A percentile compares a stretch with the other conserved stretches of the same genome.
Conservation (phyloP, 1,140 invertebrate genomes). For the Zaprionus davidi region DNA sequence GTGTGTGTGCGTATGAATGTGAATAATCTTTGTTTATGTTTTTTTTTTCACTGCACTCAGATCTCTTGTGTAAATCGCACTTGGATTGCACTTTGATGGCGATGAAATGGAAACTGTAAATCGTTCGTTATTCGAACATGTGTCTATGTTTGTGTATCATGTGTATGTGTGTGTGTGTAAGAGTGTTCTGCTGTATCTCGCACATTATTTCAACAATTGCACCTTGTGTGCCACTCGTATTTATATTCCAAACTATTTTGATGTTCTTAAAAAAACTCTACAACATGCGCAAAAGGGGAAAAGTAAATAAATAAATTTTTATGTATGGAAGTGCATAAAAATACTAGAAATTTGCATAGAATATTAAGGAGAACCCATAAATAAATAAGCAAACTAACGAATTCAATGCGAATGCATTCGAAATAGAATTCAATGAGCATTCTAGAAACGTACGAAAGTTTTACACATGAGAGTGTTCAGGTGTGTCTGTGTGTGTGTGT, state of each 20-base stretch:
- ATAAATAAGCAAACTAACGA: slow-evolving; percentile 44
- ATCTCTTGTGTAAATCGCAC: slow-evolving; percentile 7
- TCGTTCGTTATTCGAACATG: neutral
- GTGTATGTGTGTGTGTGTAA: neutral
- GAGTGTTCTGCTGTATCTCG: neutral
- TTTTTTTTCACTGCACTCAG: slow-evolving; percentile 1
- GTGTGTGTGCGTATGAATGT: neutral
- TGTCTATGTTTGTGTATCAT: neutral
- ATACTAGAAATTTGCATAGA: slow-evolving; percentile 47
- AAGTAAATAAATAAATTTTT: slow-evolving; percentile 49
- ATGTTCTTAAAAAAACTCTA: slow-evolving; percentile 16
- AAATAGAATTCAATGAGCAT: slow-evolving; percentile 68
- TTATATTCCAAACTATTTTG: neutral
- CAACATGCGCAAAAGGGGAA: slow-evolving; percentile 7
- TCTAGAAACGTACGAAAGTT: slow-evolving; percentile 52
- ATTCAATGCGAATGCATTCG: slow-evolving; percentile 59
- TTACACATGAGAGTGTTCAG: slow-evolving; percentile 21
- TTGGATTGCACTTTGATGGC: neutral
- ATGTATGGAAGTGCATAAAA: slow-evolving; percentile 25
- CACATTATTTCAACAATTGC: neutral
- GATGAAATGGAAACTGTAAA: slow-evolving; percentile 5
- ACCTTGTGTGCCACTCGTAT: neutral
- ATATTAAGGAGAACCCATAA: slow-evolving; percentile 32
- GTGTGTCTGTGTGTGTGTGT: slow-evolving; percentile 23
- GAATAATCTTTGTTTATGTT: neutral